Percentiles rank a stretch among this genome's conserved stretches.
phyloP scores from a whole-genome alignment of 2,113 vertebrate species.

The Corynorhinus townsendii region DNA sequence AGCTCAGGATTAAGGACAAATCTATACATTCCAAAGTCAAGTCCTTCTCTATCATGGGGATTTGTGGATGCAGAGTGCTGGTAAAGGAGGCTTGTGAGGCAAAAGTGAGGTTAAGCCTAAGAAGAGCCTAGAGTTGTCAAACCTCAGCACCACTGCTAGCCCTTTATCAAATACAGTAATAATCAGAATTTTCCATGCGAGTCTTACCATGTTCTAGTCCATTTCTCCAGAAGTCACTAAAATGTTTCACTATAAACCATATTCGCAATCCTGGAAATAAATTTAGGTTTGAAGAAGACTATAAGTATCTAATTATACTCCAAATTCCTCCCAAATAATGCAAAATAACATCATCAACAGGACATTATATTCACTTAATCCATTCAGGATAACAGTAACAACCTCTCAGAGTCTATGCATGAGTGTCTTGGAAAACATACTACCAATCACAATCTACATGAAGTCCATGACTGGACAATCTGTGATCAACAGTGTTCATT shows the following conservation, averaged over 20 bases:
- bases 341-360: not conserved
- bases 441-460: not conserved
- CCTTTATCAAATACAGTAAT: not conserved
- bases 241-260: not conserved
- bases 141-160: not conserved
- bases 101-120: not conserved
- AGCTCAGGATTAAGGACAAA: not conserved
- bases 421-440: not conserved
- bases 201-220: not conserved
- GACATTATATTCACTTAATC: not conserved
- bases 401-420: not conserved
- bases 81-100: not conserved
- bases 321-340: not conserved
- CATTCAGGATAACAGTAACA: not conserved
- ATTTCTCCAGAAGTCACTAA: not conserved
- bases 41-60: not conserved
- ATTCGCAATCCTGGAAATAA: constrained; percentile 18
- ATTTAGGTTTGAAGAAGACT: constrained; percentile 26
- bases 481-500: not conserved
- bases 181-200: not conserved
- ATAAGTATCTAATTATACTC: not conserved
- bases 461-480: not conserved
- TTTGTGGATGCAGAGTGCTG: constrained; percentile 1
- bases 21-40: not conserved
- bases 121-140: not conserved